Evolutionary conservation across 2,797 vertebrate genomes (phyloP).

Genomic region (Notamacropus eugenii): DNA sequence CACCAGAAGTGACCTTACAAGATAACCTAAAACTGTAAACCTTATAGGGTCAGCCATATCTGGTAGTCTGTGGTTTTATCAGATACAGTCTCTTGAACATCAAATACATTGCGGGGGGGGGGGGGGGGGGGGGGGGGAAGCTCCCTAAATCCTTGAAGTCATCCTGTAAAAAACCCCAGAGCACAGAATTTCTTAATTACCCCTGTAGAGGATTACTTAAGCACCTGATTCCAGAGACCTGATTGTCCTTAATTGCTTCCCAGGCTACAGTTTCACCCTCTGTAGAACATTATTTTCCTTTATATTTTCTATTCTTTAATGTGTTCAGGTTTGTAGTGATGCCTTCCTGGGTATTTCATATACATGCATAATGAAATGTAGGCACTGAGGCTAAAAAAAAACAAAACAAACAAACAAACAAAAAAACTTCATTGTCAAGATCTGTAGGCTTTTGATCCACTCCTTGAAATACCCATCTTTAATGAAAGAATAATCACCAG

Average conservation of each 20-base stretch:
- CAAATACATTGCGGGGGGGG: background rate
- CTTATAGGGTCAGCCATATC: background rate
- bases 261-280: background rate
- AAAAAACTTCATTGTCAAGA: background rate
- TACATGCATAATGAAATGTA: background rate
- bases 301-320: background rate
- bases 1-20: background rate
- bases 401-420: no score
- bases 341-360: background rate
- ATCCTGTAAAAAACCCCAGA: background rate
- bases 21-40: background rate
- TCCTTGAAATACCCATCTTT: background rate
- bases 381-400: background rate
- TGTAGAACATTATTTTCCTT: background rate
- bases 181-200: slow-evolving; percentile 5
- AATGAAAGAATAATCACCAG: background rate
- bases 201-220: background rate
- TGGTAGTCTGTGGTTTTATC: background rate
- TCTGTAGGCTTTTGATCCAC: background rate
- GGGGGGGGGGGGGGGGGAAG: no score
- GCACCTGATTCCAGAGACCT: slow-evolving; percentile 5
- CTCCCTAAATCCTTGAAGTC: background rate
- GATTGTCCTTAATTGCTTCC: background rate
- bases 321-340: background rate
- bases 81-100: background rate